Conservation (phyloP, 2,888 invertebrate genomes). For the Eulithis prunata region DNA sequence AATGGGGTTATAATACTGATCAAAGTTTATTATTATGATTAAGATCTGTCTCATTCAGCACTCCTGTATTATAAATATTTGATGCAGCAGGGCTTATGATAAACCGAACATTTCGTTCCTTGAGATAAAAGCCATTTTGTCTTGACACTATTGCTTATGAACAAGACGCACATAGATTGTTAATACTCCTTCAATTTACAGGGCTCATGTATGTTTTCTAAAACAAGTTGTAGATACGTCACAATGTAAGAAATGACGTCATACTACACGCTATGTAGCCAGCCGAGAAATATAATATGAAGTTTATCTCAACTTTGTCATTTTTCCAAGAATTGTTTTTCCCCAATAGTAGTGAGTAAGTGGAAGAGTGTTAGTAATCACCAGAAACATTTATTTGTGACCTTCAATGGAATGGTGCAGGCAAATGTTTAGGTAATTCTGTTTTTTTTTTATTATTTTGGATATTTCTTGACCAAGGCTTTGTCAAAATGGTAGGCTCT, state of each 20-base stretch:
- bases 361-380: not conserved
- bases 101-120: too few relatives aligned
- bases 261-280: not conserved
- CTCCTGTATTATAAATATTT: too few relatives aligned
- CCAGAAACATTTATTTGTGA: conserved; percentile 8
- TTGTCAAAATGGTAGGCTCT: not conserved
- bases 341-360: not conserved
- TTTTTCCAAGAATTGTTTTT: conserved; percentile 7
- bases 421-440: conserved; percentile 3
- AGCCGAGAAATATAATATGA: not conserved
- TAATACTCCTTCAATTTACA: too few relatives aligned
- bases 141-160: too few relatives aligned
- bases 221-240: too few relatives aligned
- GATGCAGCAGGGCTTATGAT: too few relatives aligned
- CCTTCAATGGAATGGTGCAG: not conserved
- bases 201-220: too few relatives aligned
- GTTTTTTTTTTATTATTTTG: too few relatives aligned
- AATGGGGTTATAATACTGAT: conserved; percentile 2
- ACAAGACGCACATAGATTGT: too few relatives aligned
- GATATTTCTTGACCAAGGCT: not conserved
- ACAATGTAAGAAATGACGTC: not conserved
- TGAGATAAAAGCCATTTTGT: too few relatives aligned
- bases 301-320: not conserved
- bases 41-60: not conserved
- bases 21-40: conserved; percentile 21